phyloP scores from a whole-genome alignment of 2,888 invertebrate genomes.

The Phortica okadai region DNA sequence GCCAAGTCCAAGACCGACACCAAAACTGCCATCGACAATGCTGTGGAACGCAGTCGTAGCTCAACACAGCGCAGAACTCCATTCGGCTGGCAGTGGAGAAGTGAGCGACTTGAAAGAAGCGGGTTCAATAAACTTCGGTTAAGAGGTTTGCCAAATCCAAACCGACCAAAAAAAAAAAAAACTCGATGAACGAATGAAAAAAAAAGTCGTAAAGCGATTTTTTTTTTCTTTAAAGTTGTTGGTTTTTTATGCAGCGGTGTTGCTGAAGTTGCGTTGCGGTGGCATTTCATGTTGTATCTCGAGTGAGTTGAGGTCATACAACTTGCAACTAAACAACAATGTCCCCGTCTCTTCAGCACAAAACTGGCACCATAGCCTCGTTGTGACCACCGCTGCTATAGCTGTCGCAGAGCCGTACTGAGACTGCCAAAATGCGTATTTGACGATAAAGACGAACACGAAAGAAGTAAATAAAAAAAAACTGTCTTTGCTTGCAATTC shows the following conservation, averaged over 20 bases:
- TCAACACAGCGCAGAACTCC: conserved; percentile 6
- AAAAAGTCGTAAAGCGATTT: conserved; percentile 34
- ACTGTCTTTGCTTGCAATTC: neutral
- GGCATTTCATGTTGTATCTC: neutral
- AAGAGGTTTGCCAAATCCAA: conserved; percentile 66
- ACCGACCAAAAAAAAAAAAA: conserved; percentile 36
- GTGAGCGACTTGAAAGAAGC: conserved; percentile 40
- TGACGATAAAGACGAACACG: conserved; percentile 21
- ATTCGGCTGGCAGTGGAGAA: conserved; percentile 44
- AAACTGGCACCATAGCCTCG: conserved; percentile 19
- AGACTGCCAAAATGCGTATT: conserved; percentile 31
- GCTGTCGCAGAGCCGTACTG: conserved; percentile 2
- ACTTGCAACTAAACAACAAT: neutral
- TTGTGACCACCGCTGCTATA: neutral
- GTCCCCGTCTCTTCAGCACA: neutral
- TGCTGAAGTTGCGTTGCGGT: conserved; percentile 30
- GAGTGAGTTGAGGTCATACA: conserved; percentile 14
- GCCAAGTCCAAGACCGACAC: conserved; percentile 26
- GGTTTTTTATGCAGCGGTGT: conserved; percentile 36
- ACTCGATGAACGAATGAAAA: neutral
- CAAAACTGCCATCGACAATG: conserved; percentile 33
- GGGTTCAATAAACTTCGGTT: conserved; percentile 69
- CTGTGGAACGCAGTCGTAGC: conserved; percentile 13
- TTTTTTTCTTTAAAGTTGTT: conserved; percentile 3
- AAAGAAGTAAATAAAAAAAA: conserved; percentile 7